These are phyloP conservation scores for Cynocephalus volans DNA, from an alignment of 2,113 vertebrate species.

Conservation along the genomic window DNA sequence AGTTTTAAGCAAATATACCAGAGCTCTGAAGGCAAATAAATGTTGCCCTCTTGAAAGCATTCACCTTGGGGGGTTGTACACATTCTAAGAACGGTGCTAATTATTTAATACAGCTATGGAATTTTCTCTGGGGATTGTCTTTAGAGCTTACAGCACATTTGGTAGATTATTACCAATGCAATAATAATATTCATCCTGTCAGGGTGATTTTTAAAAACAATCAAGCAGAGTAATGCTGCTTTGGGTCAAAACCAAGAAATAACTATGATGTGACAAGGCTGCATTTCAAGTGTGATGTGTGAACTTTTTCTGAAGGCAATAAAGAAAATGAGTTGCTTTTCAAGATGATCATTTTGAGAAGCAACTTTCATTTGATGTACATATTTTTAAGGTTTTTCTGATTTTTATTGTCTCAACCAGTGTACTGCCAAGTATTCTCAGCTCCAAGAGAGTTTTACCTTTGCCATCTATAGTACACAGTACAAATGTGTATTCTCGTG, in stretches of 20 bases:
- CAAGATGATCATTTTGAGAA: conserved; percentile 36
- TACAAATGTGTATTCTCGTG: conserved; percentile 63
- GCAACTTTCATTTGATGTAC: neutral
- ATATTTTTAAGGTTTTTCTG: conserved; percentile 49
- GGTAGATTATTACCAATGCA: neutral
- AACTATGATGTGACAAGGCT: neutral
- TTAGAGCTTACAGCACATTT: neutral
- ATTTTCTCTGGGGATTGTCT: conserved; percentile 31
- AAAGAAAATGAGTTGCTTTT: conserved; percentile 44
- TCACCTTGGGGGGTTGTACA: neutral
- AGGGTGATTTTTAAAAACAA: conserved; percentile 15
- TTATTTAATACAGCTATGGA: neutral
- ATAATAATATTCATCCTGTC: neutral
- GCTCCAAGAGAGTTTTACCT: conserved; percentile 69
- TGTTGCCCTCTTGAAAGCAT: neutral
- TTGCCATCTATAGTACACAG: conserved; percentile 18
- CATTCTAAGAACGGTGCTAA: neutral
- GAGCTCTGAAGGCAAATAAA: neutral
- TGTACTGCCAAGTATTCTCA: neutral
- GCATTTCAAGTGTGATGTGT: neutral
- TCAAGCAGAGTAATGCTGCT: neutral
- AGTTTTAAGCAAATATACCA: neutral
- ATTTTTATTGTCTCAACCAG: neutral
- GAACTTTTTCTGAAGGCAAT: conserved; percentile 38
- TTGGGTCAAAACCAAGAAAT: conserved; percentile 38